phyloP scores from a whole-genome alignment of 2,888 invertebrate genomes.

The Polyommatus iphigenia region DNA sequence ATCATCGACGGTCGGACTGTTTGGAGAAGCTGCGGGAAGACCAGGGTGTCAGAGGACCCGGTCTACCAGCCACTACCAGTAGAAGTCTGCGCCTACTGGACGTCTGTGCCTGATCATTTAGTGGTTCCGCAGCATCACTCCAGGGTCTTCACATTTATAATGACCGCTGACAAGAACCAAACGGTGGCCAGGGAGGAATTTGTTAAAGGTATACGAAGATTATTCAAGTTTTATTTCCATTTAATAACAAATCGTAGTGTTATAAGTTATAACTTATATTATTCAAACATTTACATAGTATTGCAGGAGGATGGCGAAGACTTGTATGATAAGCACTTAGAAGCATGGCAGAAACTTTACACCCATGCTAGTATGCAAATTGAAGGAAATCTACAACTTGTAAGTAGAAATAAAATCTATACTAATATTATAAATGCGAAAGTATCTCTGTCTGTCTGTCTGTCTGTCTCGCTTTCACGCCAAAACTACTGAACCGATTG shows the following conservation, averaged over 20 bases:
- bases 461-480: too few relatives aligned
- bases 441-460: too few relatives aligned
- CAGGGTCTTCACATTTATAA: conserved; percentile 74
- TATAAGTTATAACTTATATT: too few relatives aligned
- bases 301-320: conserved; percentile 71
- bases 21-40: conserved; percentile 68
- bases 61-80: conserved; percentile 61
- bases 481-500: too few relatives aligned
- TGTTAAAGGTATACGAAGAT: conserved; percentile 58
- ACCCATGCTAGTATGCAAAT: conserved; percentile 71
- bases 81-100: conserved; percentile 72
- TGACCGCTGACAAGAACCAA: conserved; percentile 76
- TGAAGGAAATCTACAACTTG: conserved; percentile 74
- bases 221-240: neutral
- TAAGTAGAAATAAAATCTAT: conserved; percentile 46
- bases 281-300: conserved; percentile 52
- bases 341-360: conserved; percentile 74
- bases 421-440: too few relatives aligned
- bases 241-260: neutral
- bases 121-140: conserved; percentile 71
- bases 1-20: conserved; percentile 60
- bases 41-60: conserved; percentile 63
- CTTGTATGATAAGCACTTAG: conserved; percentile 68
- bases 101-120: conserved; percentile 70
- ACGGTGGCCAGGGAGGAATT: conserved; percentile 69